A percentile compares a stretch with the other conserved stretches of the same genome.
Evolutionary conservation across 2,113 vertebrate genomes (phyloP).

Genomic region (Vidua macroura): DNA sequence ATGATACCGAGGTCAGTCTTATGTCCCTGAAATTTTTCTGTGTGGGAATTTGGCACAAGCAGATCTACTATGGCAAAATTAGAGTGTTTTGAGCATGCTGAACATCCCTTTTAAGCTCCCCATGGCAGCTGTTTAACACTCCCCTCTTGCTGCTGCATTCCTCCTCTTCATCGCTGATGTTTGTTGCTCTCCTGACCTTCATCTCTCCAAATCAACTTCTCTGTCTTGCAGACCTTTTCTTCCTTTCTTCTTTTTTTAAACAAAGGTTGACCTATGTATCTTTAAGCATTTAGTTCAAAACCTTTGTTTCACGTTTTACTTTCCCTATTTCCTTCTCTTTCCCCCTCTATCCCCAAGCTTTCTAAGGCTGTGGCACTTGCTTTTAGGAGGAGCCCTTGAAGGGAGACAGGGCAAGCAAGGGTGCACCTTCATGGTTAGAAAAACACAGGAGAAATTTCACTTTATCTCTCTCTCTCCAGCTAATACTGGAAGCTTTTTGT

Average conservation of each 20-base stretch:
- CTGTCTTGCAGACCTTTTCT: neutral
- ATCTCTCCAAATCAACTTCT: neutral
- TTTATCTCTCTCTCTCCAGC: neutral
- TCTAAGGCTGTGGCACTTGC: neutral
- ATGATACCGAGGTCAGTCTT: neutral
- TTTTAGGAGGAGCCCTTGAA: neutral
- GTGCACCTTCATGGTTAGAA: neutral
- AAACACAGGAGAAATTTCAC: neutral
- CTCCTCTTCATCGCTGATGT: neutral
- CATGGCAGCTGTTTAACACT: constrained; percentile 48
- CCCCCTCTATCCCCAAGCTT: neutral
- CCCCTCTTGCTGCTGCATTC: constrained; percentile 26
- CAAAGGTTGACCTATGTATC: neutral
- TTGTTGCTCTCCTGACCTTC: constrained; percentile 28
- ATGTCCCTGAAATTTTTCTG: constrained; percentile 25
- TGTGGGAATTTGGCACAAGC: constrained; percentile 45
- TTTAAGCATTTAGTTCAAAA: neutral
- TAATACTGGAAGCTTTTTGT: neutral
- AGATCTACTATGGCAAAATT: constrained; percentile 30
- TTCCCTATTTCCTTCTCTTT: neutral
- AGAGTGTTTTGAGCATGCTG: constrained; percentile 27
- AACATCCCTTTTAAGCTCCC: constrained; percentile 33
- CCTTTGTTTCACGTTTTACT: neutral
- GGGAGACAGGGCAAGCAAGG: neutral
- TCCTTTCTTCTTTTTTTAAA: neutral